Evolutionary conservation across 2,888 invertebrate genomes (phyloP).

Genomic region (Rhodophaea formosa): DNA sequence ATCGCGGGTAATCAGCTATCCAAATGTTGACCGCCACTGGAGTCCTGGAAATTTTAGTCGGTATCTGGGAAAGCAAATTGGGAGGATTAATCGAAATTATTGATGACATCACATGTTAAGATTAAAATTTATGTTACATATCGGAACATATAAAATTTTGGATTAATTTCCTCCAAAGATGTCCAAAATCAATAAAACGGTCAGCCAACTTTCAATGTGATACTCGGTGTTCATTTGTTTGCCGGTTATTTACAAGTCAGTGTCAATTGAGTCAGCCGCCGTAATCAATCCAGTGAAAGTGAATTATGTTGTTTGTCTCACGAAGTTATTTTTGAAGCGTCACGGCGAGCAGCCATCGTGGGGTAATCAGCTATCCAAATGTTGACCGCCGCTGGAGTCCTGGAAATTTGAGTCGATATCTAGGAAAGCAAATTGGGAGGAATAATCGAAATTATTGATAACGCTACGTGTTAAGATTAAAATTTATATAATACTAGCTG

Average conservation of each 20-base stretch:
- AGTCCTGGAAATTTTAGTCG: neutral
- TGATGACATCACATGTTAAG: neutral
- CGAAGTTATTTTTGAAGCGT: conserved; percentile 44
- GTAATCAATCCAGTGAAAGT: conserved; percentile 31
- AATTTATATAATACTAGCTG: too few relatives aligned
- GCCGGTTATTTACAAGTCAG: conserved; percentile 25
- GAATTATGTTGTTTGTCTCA: conserved; percentile 42
- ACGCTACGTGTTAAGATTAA: neutral
- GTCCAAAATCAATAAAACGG: neutral
- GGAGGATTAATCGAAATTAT: neutral
- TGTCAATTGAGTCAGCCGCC: conserved; percentile 26
- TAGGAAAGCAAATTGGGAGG: neutral
- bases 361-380: conserved; percentile 35
- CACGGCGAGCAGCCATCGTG: conserved; percentile 33
- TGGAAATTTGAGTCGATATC: neutral
- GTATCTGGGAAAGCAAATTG: conserved; percentile 26
- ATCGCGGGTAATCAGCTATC: conserved; percentile 33
- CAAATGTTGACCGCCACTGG: conserved; percentile 33
- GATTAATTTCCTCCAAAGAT: too few relatives aligned
- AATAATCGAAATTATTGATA: neutral
- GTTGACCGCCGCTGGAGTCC: conserved; percentile 30
- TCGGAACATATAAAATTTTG: too few relatives aligned
- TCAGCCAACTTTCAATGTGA: neutral
- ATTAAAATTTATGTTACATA: too few relatives aligned
- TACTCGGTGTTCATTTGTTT: too few relatives aligned